Evolutionary conservation across 1,140 invertebrate species (phyloP), one percentile per base, ranked within the genome.

Genomic region (Linepithema humile): DNA sequence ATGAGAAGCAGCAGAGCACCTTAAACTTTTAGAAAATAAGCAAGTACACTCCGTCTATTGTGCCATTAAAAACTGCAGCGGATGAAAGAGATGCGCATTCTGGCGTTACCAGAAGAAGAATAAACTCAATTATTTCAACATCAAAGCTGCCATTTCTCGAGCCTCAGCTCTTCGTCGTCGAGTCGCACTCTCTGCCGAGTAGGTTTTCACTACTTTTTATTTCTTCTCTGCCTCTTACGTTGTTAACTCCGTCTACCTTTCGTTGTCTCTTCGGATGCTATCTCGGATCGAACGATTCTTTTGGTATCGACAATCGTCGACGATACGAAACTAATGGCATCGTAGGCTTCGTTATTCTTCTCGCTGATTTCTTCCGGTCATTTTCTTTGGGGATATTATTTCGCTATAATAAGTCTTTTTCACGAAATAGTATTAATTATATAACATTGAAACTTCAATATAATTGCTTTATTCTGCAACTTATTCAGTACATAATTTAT

Each of bases 121-220:
- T 88, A 90, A 90, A 91, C 84, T 89, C 77, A 85, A 90, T 91
- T 89, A 89, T 91, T 88, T 91, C 73, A 70, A 89, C 82, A 88
- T 88, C 87, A 89, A 89, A 90, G 90, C 88, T 85, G 59, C 85
- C 82, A 83, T 89, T 90, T 88, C 89, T 90, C 45, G 75, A 67
- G 40, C 69, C 77, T 29, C 29, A 32, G 57, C 57, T 87, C 83
- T 75, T 89, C 72, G 69, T 84, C 83, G 84, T 78, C 75, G 82
- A 89, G 50, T 70, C 59, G 77, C 48, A 50, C 70, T 85, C 57
- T 83, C 48, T 57, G 40, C 12, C 48, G 29, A 59, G 12, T 35
- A 73, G 65, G 40, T 64, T 87, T 55, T 9, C 26, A 10, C 72
- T 55, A 65, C 35, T 59, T 43, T 60, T 53, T 57, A 48, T 38